Conservation (phyloP, 2,797 vertebrate species). For the Parambassis ranga region DNA sequence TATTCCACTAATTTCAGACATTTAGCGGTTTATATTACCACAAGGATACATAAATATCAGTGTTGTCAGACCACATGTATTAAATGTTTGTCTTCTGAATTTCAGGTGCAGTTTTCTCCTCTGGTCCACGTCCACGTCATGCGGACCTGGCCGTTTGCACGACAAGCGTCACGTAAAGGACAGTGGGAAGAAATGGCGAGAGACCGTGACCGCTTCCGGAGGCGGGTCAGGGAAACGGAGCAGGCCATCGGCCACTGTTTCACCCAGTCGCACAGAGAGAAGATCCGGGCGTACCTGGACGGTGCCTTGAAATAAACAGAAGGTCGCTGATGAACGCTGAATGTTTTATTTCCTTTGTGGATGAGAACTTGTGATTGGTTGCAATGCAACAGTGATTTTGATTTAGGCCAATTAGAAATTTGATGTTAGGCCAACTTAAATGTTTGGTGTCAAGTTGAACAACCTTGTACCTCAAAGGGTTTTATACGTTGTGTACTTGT, state of each 20-base stretch:
- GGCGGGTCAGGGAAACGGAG: slow-evolving; percentile 73
- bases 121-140: slow-evolving; percentile 79
- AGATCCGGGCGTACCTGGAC: slow-evolving; percentile 44
- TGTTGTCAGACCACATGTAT: not conserved
- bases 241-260: slow-evolving; percentile 71
- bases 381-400: slow-evolving; percentile 72
- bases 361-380: slow-evolving; percentile 65
- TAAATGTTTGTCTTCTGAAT: not conserved
- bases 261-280: slow-evolving; percentile 68
- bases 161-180: slow-evolving; percentile 77
- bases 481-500: slow-evolving; percentile 54
- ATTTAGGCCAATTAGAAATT: slow-evolving; percentile 58
- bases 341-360: slow-evolving; percentile 51
- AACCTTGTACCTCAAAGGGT: slow-evolving; percentile 73
- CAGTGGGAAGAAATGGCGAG: slow-evolving; percentile 81
- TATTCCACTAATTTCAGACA: too few species aligned
- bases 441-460: slow-evolving; percentile 61
- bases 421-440: slow-evolving; percentile 48
- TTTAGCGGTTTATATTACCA: not conserved
- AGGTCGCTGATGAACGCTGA: slow-evolving; percentile 25
- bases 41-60: not conserved
- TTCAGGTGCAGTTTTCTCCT: slow-evolving; percentile 80
- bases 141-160: slow-evolving; percentile 79
- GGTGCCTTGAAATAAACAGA: slow-evolving; percentile 29
- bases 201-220: slow-evolving; percentile 78